Conservation (phyloP, 2,113 vertebrate genomes). For the Copsychus sechellarum region DNA sequence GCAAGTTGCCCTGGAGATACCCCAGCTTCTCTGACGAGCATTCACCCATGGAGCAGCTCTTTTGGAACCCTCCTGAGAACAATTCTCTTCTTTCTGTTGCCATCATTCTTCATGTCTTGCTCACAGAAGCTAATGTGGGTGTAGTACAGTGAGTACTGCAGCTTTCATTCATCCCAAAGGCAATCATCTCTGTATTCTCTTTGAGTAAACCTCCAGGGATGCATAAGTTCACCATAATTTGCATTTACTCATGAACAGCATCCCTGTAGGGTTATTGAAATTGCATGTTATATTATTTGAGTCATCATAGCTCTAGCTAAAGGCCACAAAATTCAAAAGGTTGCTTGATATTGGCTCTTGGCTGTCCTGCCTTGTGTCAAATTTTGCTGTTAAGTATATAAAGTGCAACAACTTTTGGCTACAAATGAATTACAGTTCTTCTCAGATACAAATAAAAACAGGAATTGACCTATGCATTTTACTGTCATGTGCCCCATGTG, state of each 20-base stretch:
- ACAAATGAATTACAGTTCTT: neutral
- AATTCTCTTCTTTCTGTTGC: conserved; percentile 18
- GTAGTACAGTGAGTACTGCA: neutral
- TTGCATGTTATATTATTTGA: conserved; percentile 30
- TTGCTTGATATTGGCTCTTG: neutral
- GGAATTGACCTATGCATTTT: neutral
- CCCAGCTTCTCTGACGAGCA: neutral
- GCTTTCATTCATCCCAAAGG: conserved; percentile 43
- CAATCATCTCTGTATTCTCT: conserved; percentile 29
- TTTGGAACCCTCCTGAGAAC: conserved; percentile 21
- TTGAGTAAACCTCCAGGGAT: neutral
- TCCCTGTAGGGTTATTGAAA: conserved; percentile 33
- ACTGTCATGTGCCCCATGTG: neutral
- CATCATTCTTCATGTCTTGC: conserved; percentile 29
- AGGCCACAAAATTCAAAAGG: neutral
- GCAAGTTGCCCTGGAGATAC: conserved; percentile 19
- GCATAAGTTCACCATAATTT: conserved; percentile 7
- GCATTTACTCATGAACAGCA: neutral
- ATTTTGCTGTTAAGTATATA: neutral
- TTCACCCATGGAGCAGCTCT: neutral
- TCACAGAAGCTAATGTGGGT: neutral
- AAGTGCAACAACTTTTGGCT: neutral
- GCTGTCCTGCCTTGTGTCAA: neutral
- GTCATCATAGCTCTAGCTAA: conserved; percentile 7
- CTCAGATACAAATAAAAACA: neutral